Conservation (phyloP, 2,797 vertebrate genomes). For the Brachyalestes nurse region DNA sequence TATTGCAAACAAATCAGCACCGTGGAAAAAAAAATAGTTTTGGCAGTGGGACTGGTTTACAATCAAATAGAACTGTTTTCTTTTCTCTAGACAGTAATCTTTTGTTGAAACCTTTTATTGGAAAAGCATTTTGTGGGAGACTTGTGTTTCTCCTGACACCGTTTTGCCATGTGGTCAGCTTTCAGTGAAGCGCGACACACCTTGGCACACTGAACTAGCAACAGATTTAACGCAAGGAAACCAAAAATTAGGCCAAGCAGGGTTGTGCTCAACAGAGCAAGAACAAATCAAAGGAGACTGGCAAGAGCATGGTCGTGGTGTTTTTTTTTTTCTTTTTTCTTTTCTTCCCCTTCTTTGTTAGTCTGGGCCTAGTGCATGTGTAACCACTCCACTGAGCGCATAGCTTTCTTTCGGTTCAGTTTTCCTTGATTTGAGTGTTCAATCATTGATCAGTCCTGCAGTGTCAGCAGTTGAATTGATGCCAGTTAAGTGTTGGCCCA, state of each 20-base stretch:
- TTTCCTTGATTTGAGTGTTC: slow-evolving; percentile 25
- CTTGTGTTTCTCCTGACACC: not conserved
- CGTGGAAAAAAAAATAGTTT: too few relatives aligned
- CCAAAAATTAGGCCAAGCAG: slow-evolving; percentile 49
- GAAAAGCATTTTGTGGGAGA: not conserved
- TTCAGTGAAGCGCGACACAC: slow-evolving; percentile 29
- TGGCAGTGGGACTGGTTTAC: not conserved
- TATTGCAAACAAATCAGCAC: not conserved
- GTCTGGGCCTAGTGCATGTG: not conserved
- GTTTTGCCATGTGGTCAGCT: slow-evolving; percentile 32
- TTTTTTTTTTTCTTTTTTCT: not conserved
- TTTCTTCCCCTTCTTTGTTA: not conserved
- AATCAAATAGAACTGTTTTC: not conserved
- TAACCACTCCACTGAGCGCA: not conserved
- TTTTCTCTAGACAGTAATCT: not conserved
- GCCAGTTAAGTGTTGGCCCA: slow-evolving; percentile 14
- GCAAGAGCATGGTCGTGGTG: slow-evolving; percentile 20
- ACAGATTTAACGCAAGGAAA: slow-evolving; percentile 47
- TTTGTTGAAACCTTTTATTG: not conserved
- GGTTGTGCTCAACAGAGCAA: slow-evolving; percentile 32
- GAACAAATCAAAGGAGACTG: slow-evolving; percentile 35
- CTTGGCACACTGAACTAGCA: slow-evolving; percentile 42
- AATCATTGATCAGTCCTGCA: slow-evolving; percentile 13
- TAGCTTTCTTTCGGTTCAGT: slow-evolving; percentile 3
- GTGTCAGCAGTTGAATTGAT: slow-evolving; percentile 25